Conservation (phyloP, 2,797 vertebrate genomes). For the Amblyopsis hoosieri region DNA sequence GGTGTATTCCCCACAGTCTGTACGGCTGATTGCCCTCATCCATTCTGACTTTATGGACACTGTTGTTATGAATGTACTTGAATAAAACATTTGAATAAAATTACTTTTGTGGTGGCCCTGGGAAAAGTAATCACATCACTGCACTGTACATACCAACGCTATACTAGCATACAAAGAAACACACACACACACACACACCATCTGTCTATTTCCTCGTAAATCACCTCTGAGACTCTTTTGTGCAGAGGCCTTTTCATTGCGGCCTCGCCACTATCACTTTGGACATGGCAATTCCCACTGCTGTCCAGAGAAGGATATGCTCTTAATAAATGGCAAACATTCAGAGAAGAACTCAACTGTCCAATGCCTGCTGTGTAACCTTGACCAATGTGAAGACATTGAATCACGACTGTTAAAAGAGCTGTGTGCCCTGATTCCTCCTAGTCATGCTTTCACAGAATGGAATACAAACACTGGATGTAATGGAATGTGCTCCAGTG, state of each 20-base stretch:
- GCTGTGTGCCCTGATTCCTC: too few relatives aligned
- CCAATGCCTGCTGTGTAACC: constrained; percentile 11
- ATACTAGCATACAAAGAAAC: constrained; percentile 17
- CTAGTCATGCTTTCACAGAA: too few relatives aligned
- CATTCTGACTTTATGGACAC: constrained; percentile 20
- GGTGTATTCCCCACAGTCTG: neutral
- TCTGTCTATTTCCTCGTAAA: constrained; percentile 15
- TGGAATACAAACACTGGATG: neutral
- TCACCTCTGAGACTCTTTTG: constrained; percentile 31
- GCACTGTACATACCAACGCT: constrained; percentile 29
- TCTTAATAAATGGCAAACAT: constrained; percentile 14
- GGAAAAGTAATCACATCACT: constrained; percentile 73
- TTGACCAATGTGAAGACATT: too few relatives aligned
- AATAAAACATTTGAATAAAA: constrained; percentile 37
- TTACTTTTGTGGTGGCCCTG: constrained; percentile 41
- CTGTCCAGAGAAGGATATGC: constrained; percentile 1
- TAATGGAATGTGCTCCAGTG: neutral
- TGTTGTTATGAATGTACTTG: constrained; percentile 8
- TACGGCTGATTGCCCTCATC: neutral
- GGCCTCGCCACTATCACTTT: constrained; percentile 11
- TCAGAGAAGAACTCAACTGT: neutral
- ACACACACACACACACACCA: constrained; percentile 24
- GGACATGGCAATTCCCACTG: constrained; percentile 18
- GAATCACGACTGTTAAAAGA: too few relatives aligned
- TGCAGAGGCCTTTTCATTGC: constrained; percentile 28